A percentile compares a stretch with the other conserved stretches of the same genome.
phyloP scores from a whole-genome alignment of 2,797 vertebrate species.

The Scomberomorus guttatus region DNA sequence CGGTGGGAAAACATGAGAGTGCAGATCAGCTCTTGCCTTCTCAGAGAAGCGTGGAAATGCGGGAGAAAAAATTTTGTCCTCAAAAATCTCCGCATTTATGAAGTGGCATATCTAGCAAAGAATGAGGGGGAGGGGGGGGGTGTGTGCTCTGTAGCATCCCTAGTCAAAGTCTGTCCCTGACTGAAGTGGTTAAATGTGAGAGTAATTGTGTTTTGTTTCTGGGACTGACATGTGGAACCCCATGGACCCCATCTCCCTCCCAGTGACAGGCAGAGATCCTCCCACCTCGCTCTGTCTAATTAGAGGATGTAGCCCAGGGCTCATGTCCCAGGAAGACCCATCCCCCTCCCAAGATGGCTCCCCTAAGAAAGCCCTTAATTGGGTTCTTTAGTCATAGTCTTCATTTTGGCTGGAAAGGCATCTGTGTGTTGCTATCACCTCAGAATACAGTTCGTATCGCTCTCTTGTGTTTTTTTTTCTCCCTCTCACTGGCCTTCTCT shows the following conservation, averaged over 20 bases:
- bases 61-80: slow-evolving; percentile 57
- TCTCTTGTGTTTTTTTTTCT: slow-evolving; percentile 72
- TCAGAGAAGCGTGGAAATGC: slow-evolving; percentile 10
- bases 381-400: slow-evolving; percentile 90
- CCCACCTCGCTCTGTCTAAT: slow-evolving; percentile 88
- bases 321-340: slow-evolving; percentile 87
- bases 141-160: slow-evolving; percentile 60
- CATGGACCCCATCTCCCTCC: slow-evolving; percentile 87
- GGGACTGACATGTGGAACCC: slow-evolving; percentile 87
- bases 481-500: slow-evolving; percentile 81
- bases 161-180: slow-evolving; percentile 78
- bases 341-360: slow-evolving; percentile 87
- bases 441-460: slow-evolving; percentile 81
- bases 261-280: slow-evolving; percentile 88
- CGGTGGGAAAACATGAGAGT: slow-evolving; percentile 35
- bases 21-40: slow-evolving; percentile 11
- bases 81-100: slow-evolving; percentile 52
- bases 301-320: slow-evolving; percentile 90
- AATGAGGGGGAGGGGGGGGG: neutral
- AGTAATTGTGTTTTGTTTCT: slow-evolving; percentile 88
- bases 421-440: slow-evolving; percentile 85
- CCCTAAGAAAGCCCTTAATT: slow-evolving; percentile 90
- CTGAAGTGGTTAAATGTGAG: slow-evolving; percentile 86
- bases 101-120: slow-evolving; percentile 59
- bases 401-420: slow-evolving; percentile 86